These are phyloP conservation scores for Sinocyclocheilus maitianheensis DNA, from an alignment of 2,113 vertebrate species.

Conservation along the genomic window DNA sequence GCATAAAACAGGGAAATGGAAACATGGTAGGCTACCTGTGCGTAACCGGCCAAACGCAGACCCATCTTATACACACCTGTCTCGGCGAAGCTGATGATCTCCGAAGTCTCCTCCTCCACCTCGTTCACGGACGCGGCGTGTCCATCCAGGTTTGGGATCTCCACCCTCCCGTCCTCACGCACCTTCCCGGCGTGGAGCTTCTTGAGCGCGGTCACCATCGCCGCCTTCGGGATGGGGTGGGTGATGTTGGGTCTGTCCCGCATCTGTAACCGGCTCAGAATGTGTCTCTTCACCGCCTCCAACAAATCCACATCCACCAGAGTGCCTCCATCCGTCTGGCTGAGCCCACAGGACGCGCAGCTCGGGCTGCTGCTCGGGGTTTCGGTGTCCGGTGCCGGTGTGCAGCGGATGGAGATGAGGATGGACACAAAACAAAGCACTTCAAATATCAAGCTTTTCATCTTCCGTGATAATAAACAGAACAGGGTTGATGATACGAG, in stretches of 20 bases:
- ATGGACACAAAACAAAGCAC: constrained; percentile 69
- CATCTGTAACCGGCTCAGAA: constrained; percentile 93
- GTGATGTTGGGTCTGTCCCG: constrained; percentile 95
- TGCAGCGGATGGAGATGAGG: constrained; percentile 68
- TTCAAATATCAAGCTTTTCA: constrained; percentile 67
- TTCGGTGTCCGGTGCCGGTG: constrained; percentile 76
- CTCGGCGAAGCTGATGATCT: constrained; percentile 99
- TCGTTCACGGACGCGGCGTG: constrained; percentile 78
- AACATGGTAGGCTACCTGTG: no score
- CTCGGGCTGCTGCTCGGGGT: constrained; percentile 68
- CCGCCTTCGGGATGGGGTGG: constrained; percentile 92
- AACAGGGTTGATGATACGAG: neutral
- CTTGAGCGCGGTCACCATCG: constrained; percentile 94
- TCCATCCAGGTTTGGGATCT: constrained; percentile 92
- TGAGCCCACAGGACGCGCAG: constrained; percentile 88
- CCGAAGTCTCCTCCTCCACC: constrained; percentile 89
- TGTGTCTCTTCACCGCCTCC: constrained; percentile 96
- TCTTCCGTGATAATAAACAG: constrained; percentile 59
- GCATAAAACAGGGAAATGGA: no score
- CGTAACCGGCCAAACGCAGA: neutral
- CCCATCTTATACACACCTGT: constrained; percentile 78
- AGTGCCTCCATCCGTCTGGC: constrained; percentile 81
- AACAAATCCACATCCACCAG: constrained; percentile 88
- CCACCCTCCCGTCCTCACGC: constrained; percentile 90
- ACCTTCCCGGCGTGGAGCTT: constrained; percentile 96